phyloP scores from a whole-genome alignment of 1,140 invertebrate species.

The Dolichoris vasculosae region DNA sequence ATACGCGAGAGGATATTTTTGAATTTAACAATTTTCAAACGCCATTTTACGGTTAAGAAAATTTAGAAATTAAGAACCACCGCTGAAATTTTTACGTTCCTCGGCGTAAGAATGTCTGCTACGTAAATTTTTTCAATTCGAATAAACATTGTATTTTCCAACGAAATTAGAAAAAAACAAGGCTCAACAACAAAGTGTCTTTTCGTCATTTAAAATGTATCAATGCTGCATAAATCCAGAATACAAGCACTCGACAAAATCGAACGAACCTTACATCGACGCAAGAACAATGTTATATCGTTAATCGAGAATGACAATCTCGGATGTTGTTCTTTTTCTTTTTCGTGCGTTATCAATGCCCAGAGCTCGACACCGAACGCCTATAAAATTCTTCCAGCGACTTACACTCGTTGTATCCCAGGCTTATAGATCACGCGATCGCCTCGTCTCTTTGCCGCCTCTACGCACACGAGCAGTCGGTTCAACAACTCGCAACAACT shows the following conservation, averaged over 20 bases:
- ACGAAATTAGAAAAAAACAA: too few species aligned
- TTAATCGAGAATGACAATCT: not conserved
- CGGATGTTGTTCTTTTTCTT: not conserved
- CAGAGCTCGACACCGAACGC: not conserved
- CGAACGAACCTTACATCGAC: not conserved
- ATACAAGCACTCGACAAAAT: not conserved
- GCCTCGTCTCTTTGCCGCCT: not conserved
- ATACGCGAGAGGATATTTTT: too few species aligned
- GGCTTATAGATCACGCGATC: not conserved
- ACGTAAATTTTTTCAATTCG: too few species aligned
- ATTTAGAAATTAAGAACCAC: too few species aligned
- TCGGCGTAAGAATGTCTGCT: too few species aligned
- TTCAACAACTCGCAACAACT: not conserved
- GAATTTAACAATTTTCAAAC: too few species aligned
- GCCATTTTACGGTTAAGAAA: too few species aligned
- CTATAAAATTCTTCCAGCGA: not conserved
- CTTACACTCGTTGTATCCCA: not conserved
- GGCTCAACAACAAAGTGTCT: not conserved
- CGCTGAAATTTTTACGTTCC: too few species aligned
- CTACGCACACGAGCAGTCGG: not conserved
- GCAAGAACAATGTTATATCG: not conserved
- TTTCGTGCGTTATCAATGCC: conserved; percentile 3
- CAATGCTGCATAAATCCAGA: not conserved
- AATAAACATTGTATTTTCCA: too few species aligned
- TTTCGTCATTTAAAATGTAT: not conserved